These are phyloP conservation scores for Cerceris ruficornis DNA, from an alignment of 2,888 invertebrate genomes.

Conservation along the genomic window DNA sequence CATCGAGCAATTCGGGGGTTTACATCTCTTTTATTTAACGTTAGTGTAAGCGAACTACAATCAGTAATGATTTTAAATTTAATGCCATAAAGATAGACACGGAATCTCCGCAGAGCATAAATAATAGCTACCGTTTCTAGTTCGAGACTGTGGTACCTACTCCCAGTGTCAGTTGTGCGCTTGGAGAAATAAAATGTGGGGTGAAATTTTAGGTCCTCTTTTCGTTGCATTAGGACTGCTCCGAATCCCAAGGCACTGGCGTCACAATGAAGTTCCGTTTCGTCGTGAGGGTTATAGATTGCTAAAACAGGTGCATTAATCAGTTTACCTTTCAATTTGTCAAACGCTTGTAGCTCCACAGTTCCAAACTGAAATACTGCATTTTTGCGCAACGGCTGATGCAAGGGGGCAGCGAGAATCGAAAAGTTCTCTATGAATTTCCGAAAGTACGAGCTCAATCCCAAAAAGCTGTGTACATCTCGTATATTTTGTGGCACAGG, in stretches of 20 bases:
- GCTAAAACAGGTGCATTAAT: slow-evolving; percentile 18
- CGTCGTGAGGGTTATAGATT: slow-evolving; percentile 19
- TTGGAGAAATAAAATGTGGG: slow-evolving; percentile 31
- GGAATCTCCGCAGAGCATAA: slow-evolving; percentile 1
- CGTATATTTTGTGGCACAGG: too few species aligned
- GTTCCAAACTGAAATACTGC: too few species aligned
- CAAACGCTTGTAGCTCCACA: too few species aligned
- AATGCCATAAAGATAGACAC: not conserved
- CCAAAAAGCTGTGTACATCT: too few species aligned
- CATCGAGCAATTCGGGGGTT: too few species aligned
- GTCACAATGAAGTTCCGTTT: slow-evolving; percentile 37
- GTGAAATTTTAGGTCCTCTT: slow-evolving; percentile 57
- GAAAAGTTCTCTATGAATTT: too few species aligned
- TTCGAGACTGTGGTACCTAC: slow-evolving; percentile 30
- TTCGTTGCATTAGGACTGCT: slow-evolving; percentile 20
- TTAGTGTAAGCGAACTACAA: too few species aligned
- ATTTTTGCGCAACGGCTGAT: too few species aligned
- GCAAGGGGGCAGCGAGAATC: too few species aligned
- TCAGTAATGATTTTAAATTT: too few species aligned
- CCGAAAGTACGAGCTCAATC: too few species aligned
- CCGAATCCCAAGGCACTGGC: slow-evolving; percentile 40
- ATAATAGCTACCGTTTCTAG: slow-evolving; percentile 37
- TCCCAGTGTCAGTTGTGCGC: slow-evolving; percentile 16
- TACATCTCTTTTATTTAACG: too few species aligned
- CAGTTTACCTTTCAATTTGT: slow-evolving; percentile 26